These are phyloP conservation scores for Tipula lateralis DNA, from an alignment of 2,888 invertebrate species.

Conservation along the genomic window DNA sequence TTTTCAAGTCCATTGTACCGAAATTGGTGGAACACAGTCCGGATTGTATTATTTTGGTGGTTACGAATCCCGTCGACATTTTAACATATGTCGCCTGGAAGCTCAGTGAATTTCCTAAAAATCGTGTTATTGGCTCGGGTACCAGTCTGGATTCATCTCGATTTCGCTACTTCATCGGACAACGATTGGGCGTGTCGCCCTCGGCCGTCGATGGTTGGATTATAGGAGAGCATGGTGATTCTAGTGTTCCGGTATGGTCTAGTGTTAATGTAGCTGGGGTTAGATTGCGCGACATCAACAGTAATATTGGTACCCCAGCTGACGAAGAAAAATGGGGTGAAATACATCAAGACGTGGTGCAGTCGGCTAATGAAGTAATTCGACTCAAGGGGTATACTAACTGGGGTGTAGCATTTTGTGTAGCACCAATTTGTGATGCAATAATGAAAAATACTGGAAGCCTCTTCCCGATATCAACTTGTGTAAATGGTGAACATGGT, in stretches of 20 bases:
- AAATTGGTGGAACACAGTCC: conserved; percentile 59
- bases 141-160: conserved; percentile 85
- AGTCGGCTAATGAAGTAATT: conserved; percentile 73
- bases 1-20: conserved; percentile 74
- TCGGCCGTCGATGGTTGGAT: conserved; percentile 79
- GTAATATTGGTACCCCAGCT: conserved; percentile 59
- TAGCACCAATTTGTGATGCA: conserved; percentile 59
- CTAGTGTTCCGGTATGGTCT: conserved; percentile 84
- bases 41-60: conserved; percentile 70
- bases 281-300: conserved; percentile 64
- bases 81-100: conserved; percentile 86
- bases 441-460: conserved; percentile 64
- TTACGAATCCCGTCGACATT: conserved; percentile 86
- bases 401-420: conserved; percentile 77
- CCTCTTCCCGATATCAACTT: conserved; percentile 68
- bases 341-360: conserved; percentile 67
- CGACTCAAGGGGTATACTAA: conserved; percentile 78
- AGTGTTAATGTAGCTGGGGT: conserved; percentile 83
- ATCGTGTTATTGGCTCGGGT: conserved; percentile 80
- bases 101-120: conserved; percentile 73
- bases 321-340: conserved; percentile 71
- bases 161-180: conserved; percentile 75
- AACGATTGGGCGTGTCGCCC: conserved; percentile 69
- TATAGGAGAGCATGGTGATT: conserved; percentile 86
- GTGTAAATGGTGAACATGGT: conserved; percentile 65